Base-by-base conservation (phyloP, 2,797 vertebrate genomes). In the Lagocephalus sceleratus region DNA sequence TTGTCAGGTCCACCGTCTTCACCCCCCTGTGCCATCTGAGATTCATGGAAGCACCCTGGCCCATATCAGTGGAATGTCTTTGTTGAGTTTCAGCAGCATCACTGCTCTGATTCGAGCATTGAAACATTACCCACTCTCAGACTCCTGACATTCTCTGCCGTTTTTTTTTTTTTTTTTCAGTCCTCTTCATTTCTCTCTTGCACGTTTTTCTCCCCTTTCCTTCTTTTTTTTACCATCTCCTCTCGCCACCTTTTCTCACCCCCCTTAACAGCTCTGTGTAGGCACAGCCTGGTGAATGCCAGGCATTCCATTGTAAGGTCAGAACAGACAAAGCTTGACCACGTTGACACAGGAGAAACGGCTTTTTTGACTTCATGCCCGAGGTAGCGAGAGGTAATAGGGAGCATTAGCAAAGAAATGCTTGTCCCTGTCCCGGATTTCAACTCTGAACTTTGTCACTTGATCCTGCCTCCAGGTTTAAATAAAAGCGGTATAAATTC, bases 261-360 rank as follows among this genome's bases (percentile, higher is more conserved):
- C 64, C 59, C 26, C 43, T 63, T 45, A 44, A 51, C 42, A 8
- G 58, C 48, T 46, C 66, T 35, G 55, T 44, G 63, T 70, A 57
- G 71, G 72, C 68, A 71, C 75, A 44, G 63, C 63, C 65, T 68
- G 75, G 78, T 79, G 61, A 83, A 86, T 88, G 76, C 90, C 88
- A 83, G 68, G 79, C 86, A 90, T 91, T 88, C 88, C 87, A 87
- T 70, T 82, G 81, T 79, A 87, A 87, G 86, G 85, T 89, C 88
- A 88, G 67, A 82, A 67, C 76, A 87, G 80, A 83, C 82, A 85
- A 90, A 86, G 76, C 76, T 86, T 70, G 66, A 74, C 61, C 80
- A 77, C 65, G 83, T 83, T 76, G 87, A 84, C 72, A 78, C 82
- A 84, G n/a, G n/a, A n/a, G n/a, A n/a, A 84, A 76, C 62, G 23